phyloP scores from a whole-genome alignment of 2,888 invertebrate species.

The Andrena trimmerana region DNA sequence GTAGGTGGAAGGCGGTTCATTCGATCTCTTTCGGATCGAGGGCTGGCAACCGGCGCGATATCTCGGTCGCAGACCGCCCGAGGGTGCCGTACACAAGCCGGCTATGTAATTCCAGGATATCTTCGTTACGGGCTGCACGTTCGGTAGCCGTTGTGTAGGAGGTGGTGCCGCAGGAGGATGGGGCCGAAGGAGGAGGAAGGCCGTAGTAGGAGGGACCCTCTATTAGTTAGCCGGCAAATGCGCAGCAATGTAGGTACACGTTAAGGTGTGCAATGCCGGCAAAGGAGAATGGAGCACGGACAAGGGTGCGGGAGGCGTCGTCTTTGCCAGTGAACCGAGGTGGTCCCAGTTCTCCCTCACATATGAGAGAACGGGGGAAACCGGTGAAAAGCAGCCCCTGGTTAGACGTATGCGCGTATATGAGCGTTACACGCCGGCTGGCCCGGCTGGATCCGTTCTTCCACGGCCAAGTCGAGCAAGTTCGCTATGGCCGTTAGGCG shows the following conservation, averaged over 20 bases:
- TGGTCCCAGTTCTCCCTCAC: constrained; percentile 37
- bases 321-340: constrained; percentile 55
- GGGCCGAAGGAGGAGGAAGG: constrained; percentile 20
- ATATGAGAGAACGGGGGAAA: constrained; percentile 36
- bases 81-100: constrained; percentile 53
- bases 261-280: constrained; percentile 61
- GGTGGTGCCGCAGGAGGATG: constrained; percentile 26
- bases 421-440: constrained; percentile 17
- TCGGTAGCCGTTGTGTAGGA: constrained; percentile 50
- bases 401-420: constrained; percentile 39
- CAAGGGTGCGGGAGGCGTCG: constrained; percentile 2
- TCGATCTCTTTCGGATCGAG: constrained; percentile 62
- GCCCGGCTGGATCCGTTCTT: constrained; percentile 18
- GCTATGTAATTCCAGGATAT: constrained; percentile 68
- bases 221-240: constrained; percentile 77
- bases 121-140: constrained; percentile 69
- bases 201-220: constrained; percentile 66
- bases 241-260: constrained; percentile 61
- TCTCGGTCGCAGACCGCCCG: constrained; percentile 49
- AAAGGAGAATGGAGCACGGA: constrained; percentile 50
- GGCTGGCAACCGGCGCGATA: constrained; percentile 46
- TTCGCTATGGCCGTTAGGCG: constrained; percentile 70
- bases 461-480: constrained; percentile 52
- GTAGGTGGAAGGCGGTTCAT: constrained; percentile 31
- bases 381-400: constrained; percentile 55